Evolutionary conservation across 1,140 invertebrate genomes (phyloP).

Genomic region (Drosophila orosa): DNA sequence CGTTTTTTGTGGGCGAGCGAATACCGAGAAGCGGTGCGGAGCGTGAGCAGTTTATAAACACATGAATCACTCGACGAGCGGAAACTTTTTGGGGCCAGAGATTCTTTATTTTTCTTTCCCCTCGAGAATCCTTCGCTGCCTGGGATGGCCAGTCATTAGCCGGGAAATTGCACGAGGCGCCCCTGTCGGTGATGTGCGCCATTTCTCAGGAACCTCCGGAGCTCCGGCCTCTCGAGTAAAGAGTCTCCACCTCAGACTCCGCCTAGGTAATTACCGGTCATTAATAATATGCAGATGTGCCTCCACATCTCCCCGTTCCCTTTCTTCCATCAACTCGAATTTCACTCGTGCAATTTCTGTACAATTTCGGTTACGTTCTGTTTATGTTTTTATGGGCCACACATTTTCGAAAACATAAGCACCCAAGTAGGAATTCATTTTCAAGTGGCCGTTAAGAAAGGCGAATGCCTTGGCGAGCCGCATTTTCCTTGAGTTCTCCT

Average conservation of each 20-base stretch:
- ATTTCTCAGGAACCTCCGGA: conserved; percentile 45
- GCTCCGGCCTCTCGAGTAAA: conserved; percentile 4
- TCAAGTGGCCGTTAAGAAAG: conserved; percentile 72
- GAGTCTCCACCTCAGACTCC: conserved; percentile 26
- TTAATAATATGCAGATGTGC: conserved; percentile 82
- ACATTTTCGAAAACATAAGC: conserved; percentile 61
- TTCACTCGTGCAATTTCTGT: conserved; percentile 60
- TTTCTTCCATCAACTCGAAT: conserved; percentile 33
- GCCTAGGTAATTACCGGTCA: conserved; percentile 77
- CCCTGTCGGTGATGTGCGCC: conserved; percentile 52
- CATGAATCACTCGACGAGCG: conserved; percentile 71
- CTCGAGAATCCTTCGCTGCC: conserved; percentile 29
- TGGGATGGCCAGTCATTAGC: conserved; percentile 60
- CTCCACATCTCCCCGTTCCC: neutral
- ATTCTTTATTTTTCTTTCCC: conserved; percentile 6
- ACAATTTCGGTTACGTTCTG: conserved; percentile 65
- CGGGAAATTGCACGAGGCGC: conserved; percentile 50
- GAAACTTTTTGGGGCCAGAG: conserved; percentile 38
- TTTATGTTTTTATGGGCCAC: conserved; percentile 77
- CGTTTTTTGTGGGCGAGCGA: conserved; percentile 22
- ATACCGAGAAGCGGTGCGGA: conserved; percentile 11
- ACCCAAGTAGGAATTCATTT: conserved; percentile 50
- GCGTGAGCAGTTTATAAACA: conserved; percentile 62
- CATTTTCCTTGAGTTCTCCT: conserved; percentile 13
- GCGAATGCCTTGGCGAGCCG: conserved; percentile 8